Evolutionary conservation across 2,113 vertebrate genomes (phyloP), one percentile per base, ranked within the genome.

Genomic region (Nanorana parkeri): DNA sequence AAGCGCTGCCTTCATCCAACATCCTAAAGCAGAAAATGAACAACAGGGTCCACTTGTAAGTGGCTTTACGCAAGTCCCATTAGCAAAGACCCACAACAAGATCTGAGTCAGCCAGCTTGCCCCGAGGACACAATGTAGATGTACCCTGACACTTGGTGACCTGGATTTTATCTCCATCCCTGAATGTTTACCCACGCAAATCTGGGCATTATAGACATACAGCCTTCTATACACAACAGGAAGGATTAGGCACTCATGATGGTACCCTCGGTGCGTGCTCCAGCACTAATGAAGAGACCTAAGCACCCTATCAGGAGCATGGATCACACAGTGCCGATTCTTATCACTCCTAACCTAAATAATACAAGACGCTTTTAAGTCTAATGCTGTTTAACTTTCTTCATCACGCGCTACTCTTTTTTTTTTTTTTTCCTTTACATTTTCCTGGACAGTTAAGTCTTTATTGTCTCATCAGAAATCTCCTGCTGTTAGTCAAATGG

Each of bases 181-280:
- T 74, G 71, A 17, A 32, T 81, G 79, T 81, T 81, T 81, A 81
- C 79, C 69, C 68, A 66, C 67, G 61, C 67, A 28, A 82, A 41
- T 23, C 80, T 67, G 2, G 19, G 41, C 36, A 67, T 56, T 81
- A 61, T 52, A 52, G 24, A 73, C 17, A 24, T 20, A 47, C 68
- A 63, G 7, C 60, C 60, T 3, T 1, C 4, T 69, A 29, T 68
- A 23, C 60, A 74, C 51, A 74, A 47, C 63, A 29, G 60, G 36
- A 81, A 81, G 68, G 79, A 81, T 74, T 74, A 82, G 24, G 61
- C 55, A 16, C 17, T 47, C 19, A 47, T 47, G 80, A 82, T 82
- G 67, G 16, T 5, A 75, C 75, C 61, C 58, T 52, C 13, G 20
- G 58, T 74, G 79, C 52, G 52, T 75, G 71, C 61, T 19, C 13